A percentile compares a stretch with the other conserved stretches of the same genome.
phyloP scores from a whole-genome alignment of 2,113 vertebrate species.

The Asarcornis scutulata region DNA sequence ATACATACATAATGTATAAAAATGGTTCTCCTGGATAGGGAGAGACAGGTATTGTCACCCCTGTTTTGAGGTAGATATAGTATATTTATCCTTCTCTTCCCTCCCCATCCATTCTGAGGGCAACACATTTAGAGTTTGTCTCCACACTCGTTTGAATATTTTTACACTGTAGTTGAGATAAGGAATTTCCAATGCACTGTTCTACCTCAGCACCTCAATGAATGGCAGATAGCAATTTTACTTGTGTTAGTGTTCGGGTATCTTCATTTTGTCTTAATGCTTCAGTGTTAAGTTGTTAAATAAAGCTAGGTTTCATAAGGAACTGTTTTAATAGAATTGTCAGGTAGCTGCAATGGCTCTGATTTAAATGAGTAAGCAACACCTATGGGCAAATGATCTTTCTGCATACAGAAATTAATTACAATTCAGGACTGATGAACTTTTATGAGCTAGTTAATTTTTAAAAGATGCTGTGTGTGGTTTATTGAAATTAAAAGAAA shows the following conservation, averaged over 20 bases:
- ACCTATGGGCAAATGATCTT: slow-evolving; percentile 70
- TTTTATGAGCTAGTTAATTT: slow-evolving; percentile 75
- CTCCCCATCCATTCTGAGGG: background rate
- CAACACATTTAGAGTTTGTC: background rate
- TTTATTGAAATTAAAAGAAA: slow-evolving; percentile 72
- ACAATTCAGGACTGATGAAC: slow-evolving; percentile 70
- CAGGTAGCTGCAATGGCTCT: slow-evolving; percentile 39
- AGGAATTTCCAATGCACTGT: background rate
- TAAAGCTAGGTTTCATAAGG: slow-evolving; percentile 38
- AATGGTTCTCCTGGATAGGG: slow-evolving; percentile 19
- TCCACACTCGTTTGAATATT: background rate
- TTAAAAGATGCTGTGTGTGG: slow-evolving; percentile 69
- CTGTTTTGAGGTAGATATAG: background rate
- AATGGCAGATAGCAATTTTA: background rate
- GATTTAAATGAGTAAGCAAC: slow-evolving; percentile 68
- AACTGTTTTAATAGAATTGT: slow-evolving; percentile 51
- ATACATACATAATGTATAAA: slow-evolving; percentile 33
- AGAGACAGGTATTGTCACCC: background rate
- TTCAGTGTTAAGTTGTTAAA: slow-evolving; percentile 6
- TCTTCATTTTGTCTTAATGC: background rate
- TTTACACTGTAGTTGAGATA: background rate
- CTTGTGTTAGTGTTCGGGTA: background rate
- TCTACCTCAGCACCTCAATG: background rate
- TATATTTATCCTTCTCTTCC: background rate
- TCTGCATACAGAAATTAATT: slow-evolving; percentile 67